phyloP scores from a whole-genome alignment of 2,113 vertebrate species.

The Galbula dea region DNA sequence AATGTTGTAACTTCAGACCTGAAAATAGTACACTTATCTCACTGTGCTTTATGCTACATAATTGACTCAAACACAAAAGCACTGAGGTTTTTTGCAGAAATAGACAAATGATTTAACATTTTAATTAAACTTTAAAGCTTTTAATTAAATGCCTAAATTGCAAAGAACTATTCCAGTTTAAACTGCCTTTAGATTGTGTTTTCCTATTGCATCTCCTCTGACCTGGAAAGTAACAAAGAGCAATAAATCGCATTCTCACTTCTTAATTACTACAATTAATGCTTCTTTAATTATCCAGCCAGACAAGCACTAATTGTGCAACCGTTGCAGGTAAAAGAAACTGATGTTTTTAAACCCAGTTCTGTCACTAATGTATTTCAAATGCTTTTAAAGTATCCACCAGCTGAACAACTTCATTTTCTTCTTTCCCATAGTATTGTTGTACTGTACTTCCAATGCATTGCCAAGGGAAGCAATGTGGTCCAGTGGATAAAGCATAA shows the following conservation, averaged over 20 bases:
- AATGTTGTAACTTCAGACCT: constrained; percentile 46
- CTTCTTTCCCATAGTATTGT: neutral
- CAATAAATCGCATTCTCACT: constrained; percentile 56
- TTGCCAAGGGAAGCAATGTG: neutral
- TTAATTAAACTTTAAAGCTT: constrained; percentile 79
- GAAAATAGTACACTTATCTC: constrained; percentile 52
- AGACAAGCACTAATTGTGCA: constrained; percentile 18
- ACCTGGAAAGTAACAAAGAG: constrained; percentile 61
- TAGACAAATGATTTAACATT: constrained; percentile 77
- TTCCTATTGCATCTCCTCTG: constrained; percentile 51
- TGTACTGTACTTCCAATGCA: neutral
- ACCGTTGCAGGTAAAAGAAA: constrained; percentile 57
- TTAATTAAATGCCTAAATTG: constrained; percentile 78
- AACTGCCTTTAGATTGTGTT: constrained; percentile 70
- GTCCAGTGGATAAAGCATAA: neutral
- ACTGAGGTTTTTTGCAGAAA: constrained; percentile 11
- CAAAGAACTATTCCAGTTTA: constrained; percentile 66
- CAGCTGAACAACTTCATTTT: neutral
- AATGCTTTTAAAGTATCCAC: neutral
- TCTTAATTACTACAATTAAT: constrained; percentile 66
- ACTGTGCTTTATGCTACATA: constrained; percentile 61
- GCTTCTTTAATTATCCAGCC: constrained; percentile 58
- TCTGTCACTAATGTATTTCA: neutral
- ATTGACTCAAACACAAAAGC: constrained; percentile 58
- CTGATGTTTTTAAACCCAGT: neutral